Evolutionary conservation across 2,113 vertebrate species (phyloP), one percentile per base, ranked within the genome.

Genomic region (Clupea harengus): DNA sequence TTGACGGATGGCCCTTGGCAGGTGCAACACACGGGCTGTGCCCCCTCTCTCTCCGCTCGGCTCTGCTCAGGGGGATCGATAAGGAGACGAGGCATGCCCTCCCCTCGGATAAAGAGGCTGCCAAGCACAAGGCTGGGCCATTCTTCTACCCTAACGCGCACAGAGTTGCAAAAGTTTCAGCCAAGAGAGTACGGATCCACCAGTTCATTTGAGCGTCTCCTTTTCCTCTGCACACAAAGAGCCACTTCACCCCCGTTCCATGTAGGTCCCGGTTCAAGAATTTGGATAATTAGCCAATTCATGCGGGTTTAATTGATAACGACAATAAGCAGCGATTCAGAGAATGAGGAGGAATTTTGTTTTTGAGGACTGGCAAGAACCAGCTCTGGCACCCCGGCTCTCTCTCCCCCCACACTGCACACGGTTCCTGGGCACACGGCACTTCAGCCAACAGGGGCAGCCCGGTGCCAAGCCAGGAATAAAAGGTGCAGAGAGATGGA

Each of bases 1-100:
- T 87, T 84, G 82, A 81, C 86, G 22, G 64, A 81, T 81, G 50
- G 45, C 64, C 25, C 10, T 13, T 72, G 64, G 64, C 28, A 2
- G 25, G 9, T 28, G 64, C 64, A 72, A 15, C 64, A 9, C 64
- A 28, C 10, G 64, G 25, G n/a, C n/a, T 11, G 8, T 25, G 64
- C 7, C 64, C 64, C 3, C 25, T n/a, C 22, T 22, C 57, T 15
- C 52, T 54, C 52, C 4, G 6, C 52, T 54, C 52, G 17, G 15
- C 17, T 54, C 15, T 4, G 52, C 52, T 15, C 52, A 54, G 52
- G 13, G 22, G 64, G n/a, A 28, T 72, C 64, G 28, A 72, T 72
- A 28, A 72, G 28, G n/a, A 72, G 28, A 72, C 22, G 64, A 72
- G 64, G 64, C 25, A 72, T 13, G 25, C 28, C 64, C 64, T 72